phyloP scores from a whole-genome alignment of 2,113 vertebrate genomes.

The Sialia sialis region DNA sequence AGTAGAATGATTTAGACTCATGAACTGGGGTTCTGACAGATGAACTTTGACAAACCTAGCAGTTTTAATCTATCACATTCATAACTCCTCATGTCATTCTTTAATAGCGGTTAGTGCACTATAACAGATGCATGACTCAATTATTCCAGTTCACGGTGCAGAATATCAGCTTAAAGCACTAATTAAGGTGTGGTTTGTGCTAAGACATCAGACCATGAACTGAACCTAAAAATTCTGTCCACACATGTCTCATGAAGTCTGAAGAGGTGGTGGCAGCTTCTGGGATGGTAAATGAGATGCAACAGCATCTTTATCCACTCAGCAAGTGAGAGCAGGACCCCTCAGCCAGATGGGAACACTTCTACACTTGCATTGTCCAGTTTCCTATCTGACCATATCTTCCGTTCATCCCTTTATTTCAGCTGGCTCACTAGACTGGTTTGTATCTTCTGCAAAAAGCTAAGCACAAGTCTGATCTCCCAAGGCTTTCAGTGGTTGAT shows the following conservation, averaged over 20 bases:
- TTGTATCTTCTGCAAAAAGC: background rate
- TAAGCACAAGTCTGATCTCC: background rate
- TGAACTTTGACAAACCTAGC: background rate
- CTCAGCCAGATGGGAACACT: background rate
- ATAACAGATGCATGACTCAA: background rate
- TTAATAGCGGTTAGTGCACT: background rate
- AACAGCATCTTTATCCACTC: background rate
- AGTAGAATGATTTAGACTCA: background rate
- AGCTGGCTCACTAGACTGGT: background rate
- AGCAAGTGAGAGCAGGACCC: background rate
- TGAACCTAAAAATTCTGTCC: background rate
- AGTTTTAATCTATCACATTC: background rate
- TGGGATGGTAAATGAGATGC: background rate
- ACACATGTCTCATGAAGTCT: background rate
- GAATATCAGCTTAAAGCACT: background rate
- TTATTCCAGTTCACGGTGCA: background rate
- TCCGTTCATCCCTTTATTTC: background rate
- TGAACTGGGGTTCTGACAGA: background rate
- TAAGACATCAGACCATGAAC: background rate
- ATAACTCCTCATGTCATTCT: background rate
- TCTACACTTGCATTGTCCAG: background rate
- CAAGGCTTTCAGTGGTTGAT: background rate
- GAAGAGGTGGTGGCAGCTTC: background rate
- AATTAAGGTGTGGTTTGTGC: background rate
- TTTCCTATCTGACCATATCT: background rate